Percentiles rank a stretch among this genome's conserved stretches.
Evolutionary conservation across 2,113 vertebrate genomes (phyloP).

Genomic region (Henicopernis longicauda): DNA sequence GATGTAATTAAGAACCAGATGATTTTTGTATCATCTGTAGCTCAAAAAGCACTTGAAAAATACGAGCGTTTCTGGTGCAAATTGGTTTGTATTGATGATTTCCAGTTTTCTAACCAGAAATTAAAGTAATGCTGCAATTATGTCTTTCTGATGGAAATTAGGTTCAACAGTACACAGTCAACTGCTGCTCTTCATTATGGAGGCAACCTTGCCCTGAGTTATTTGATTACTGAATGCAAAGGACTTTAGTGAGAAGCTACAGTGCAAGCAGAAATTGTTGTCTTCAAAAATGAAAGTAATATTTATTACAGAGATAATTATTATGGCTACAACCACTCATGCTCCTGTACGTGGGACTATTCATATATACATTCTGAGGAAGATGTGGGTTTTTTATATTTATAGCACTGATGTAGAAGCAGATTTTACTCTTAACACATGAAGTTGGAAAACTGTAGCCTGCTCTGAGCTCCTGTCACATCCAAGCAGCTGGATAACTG

Average conservation of each 20-base stretch:
- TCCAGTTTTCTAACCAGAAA: constrained; percentile 11
- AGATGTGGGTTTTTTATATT: background rate
- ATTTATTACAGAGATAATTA: constrained; percentile 4
- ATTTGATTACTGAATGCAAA: background rate
- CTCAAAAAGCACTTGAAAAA: constrained; percentile 29
- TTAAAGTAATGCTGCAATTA: background rate
- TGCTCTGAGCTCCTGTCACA: background rate
- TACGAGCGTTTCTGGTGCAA: background rate
- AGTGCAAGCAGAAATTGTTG: background rate
- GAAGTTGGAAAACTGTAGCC: background rate
- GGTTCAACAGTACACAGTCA: background rate
- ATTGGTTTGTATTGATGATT: constrained; percentile 2
- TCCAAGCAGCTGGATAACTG: background rate
- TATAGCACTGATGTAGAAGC: background rate
- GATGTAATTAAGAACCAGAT: background rate
- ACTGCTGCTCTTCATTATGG: background rate
- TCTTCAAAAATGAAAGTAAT: background rate
- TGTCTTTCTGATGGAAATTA: constrained; percentile 6
- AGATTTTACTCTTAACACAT: background rate
- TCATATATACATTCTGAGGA: background rate
- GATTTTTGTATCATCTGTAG: background rate
- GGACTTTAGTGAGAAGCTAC: background rate
- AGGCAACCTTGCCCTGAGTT: background rate
- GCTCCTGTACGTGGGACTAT: background rate
- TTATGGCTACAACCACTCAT: background rate